Conservation (phyloP, 64 coral and sea anemone genomes). For the Stichodactyla helianthus region DNA sequence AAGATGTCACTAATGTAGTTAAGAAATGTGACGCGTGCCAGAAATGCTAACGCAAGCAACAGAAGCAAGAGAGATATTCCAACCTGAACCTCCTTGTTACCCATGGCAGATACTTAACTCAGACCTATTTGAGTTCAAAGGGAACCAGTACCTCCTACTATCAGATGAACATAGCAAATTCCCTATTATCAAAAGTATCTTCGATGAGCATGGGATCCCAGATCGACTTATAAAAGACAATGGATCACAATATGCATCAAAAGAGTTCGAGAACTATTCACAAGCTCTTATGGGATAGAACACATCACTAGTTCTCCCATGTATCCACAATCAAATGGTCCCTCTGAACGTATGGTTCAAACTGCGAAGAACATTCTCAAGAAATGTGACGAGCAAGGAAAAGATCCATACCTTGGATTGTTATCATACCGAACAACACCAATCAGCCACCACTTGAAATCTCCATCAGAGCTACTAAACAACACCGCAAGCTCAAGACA, state of each 20-base stretch:
- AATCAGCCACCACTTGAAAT: conserved; percentile 52
- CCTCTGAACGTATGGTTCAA: conserved; percentile 42
- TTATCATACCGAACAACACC: conserved; percentile 55
- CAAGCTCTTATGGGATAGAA: conserved; percentile 19
- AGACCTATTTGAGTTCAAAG: conserved; percentile 28
- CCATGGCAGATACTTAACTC: conserved; percentile 54
- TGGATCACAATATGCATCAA: conserved; percentile 46
- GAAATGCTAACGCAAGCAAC: conserved; percentile 20
- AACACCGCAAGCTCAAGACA: conserved; percentile 47
- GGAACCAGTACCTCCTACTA: too few species aligned
- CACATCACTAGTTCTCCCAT: conserved; percentile 43
- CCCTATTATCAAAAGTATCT: conserved; percentile 37
- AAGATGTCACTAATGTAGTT: conserved; percentile 33
- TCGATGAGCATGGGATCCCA: conserved; percentile 51
- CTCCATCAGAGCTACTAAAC: conserved; percentile 44
- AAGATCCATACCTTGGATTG: conserved; percentile 47
- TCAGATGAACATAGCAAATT: conserved; percentile 53
- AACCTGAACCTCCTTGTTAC: conserved; percentile 30
- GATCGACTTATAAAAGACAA: conserved; percentile 38
- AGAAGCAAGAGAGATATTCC: conserved; percentile 31
- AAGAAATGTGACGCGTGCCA: conserved; percentile 25
- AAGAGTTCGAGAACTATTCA: conserved; percentile 40
- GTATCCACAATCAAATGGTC: conserved; percentile 47
- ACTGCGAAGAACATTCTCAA: conserved; percentile 27
- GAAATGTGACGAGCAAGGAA: conserved; percentile 48